Conservation (phyloP, 2,888 invertebrate species). For the Temnothorax rugatulus region DNA sequence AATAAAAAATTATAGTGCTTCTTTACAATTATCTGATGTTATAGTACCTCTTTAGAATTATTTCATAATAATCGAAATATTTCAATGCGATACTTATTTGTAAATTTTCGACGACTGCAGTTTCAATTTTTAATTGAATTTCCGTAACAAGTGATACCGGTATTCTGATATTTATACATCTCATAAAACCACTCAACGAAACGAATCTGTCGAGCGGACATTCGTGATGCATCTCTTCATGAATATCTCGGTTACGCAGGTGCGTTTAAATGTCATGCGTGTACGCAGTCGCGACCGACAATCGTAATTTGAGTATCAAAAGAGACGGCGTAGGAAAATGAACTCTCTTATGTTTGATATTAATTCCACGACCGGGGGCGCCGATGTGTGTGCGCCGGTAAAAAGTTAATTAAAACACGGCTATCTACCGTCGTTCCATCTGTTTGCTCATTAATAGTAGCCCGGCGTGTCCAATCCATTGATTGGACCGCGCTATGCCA, state of each 20-base stretch:
- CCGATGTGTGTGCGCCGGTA: conserved; percentile 59
- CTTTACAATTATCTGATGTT: background rate
- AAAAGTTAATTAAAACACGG: conserved; percentile 84
- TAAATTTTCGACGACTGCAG: conserved; percentile 6
- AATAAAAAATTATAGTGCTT: no score
- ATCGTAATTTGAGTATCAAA: conserved; percentile 4
- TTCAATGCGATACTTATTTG: background rate
- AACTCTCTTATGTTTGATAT: conserved; percentile 38
- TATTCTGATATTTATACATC: conserved; percentile 11
- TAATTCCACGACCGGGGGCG: conserved; percentile 49
- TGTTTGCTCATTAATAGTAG: conserved; percentile 79
- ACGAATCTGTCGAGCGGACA: conserved; percentile 1
- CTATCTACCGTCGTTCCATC: conserved; percentile 77
- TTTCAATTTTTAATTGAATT: conserved; percentile 21
- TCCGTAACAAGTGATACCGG: background rate
- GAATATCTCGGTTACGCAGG: conserved; percentile 14
- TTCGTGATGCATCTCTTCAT: conserved; percentile 29
- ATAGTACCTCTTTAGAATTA: background rate
- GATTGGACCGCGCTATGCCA: conserved; percentile 80
- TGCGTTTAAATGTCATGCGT: conserved; percentile 35
- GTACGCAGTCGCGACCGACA: background rate
- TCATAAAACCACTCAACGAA: background rate
- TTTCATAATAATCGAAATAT: background rate
- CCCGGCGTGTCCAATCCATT: conserved; percentile 81
- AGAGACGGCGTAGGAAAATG: conserved; percentile 28